These are phyloP conservation scores for Anguilla marmorata DNA, from an alignment of 2,797 vertebrate species.

Conservation along the genomic window DNA sequence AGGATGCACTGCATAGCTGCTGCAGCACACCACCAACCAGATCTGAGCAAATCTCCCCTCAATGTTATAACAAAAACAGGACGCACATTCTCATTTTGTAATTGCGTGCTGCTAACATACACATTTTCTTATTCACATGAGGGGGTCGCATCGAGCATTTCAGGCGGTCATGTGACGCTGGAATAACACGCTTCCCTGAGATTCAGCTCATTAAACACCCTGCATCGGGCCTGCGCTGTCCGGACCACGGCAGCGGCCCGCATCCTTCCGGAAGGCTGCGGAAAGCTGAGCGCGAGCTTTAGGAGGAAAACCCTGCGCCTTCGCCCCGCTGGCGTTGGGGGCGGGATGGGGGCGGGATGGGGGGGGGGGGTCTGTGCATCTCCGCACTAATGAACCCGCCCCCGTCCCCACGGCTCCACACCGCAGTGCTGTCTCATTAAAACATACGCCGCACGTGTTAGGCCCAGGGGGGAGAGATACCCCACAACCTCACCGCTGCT, in stretches of 20 bases:
- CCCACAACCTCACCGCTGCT: background rate
- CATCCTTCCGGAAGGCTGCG: background rate
- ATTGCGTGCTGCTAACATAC: background rate
- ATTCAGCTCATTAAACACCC: background rate
- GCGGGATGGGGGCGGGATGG: background rate
- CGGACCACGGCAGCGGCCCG: background rate
- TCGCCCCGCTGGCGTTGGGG: background rate
- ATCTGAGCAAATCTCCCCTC: too few relatives aligned
- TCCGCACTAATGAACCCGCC: background rate
- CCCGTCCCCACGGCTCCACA: background rate
- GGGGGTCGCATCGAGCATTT: background rate
- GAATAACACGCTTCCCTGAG: background rate
- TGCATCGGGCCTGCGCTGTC: too few relatives aligned
- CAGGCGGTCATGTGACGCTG: too few relatives aligned
- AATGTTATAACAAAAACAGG: too few relatives aligned
- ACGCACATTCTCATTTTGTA: background rate
- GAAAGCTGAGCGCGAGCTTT: background rate
- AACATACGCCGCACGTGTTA: background rate
- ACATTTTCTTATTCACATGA: background rate
- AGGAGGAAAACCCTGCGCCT: background rate
- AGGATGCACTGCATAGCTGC: too few relatives aligned
- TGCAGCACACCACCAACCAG: too few relatives aligned
- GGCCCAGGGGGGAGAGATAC: background rate
- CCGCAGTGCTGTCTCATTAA: background rate
- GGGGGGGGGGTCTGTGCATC: background rate